Base-by-base conservation (phyloP, 2,113 vertebrate species). In the Triplophysa dalaica region DNA sequence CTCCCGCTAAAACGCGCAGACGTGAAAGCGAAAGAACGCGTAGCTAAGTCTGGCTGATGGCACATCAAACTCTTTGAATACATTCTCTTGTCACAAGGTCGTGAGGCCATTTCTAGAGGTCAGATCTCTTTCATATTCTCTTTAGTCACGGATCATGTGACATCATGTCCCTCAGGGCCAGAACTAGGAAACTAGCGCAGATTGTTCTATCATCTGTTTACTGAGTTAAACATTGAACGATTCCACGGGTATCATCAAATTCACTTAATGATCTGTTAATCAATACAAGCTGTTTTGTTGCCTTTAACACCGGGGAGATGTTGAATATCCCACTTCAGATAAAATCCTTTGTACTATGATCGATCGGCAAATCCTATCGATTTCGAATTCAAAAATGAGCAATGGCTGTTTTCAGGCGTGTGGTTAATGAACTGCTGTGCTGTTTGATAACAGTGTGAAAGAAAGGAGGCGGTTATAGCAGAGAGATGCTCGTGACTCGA, bases 261-360 rank as follows among this genome's bases (percentile, higher is more conserved):
- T 90, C 89, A 86, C 82, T 84, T 81, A 66, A 86, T 86, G 87
- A 91, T 90, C 87, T 88, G 87, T 85, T 52, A 82, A 90, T 91
- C 88, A 90, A 90, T 91, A 89, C 87, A 86, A 87, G 85, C 84
- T 86, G 73, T 83, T 45, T 74, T 80, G 84, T 81, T 83, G 85
- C 85, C 76, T 87, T 87, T 88, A 86, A 82, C 83, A 81, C 81
- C 88, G 83, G 85, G 86, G 82, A 75, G 78, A 89, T 61, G 8
- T 61, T 61, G 4, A 62, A 62, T 61, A 74, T 74, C 70, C 33
- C 21, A 74, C n/a, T 76, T 29, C 7, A 33, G 70, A 41, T 43
- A 60, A 3, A 70, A 58, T 75, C 52, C 83, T 87, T 63, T 75
- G 58, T 75, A n/a, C 45, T 4, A 6, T 13, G 41, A 33, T 65